These are phyloP conservation scores for Centruroides sculpturatus DNA, from an alignment of 1,140 invertebrate species.

Conservation along the genomic window DNA sequence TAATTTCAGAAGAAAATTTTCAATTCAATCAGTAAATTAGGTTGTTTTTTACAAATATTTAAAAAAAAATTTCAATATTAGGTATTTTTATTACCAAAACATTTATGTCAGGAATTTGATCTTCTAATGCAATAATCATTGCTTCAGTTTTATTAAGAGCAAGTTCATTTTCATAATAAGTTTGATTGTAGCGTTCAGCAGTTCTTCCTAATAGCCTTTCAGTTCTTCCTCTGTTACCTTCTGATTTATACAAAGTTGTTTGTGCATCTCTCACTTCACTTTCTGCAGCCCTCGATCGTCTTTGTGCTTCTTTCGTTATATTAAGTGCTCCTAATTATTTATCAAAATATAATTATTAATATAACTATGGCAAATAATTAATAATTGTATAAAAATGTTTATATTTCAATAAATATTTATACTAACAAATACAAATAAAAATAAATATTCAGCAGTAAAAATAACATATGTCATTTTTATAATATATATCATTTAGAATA, in stretches of 20 bases:
- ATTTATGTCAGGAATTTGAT: slow-evolving; percentile 68
- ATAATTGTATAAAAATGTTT: too few relatives aligned
- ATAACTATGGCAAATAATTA: too few relatives aligned
- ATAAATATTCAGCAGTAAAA: too few relatives aligned
- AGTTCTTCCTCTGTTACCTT: slow-evolving; percentile 61
- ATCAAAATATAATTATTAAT: too few relatives aligned
- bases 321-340: slow-evolving; percentile 53
- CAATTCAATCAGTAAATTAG: too few relatives aligned
- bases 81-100: slow-evolving; percentile 33
- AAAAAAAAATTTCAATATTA: too few relatives aligned
- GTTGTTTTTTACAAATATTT: too few relatives aligned
- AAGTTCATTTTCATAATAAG: slow-evolving; percentile 43
- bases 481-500: too few relatives aligned
- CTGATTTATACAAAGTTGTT: slow-evolving; percentile 51
- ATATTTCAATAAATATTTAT: too few relatives aligned
- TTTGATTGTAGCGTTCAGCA: slow-evolving; percentile 48
- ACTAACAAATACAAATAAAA: too few relatives aligned
- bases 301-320: slow-evolving; percentile 65
- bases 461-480: too few relatives aligned
- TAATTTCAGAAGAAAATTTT: too few relatives aligned
- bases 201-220: slow-evolving; percentile 60
- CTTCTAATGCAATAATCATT: slow-evolving; percentile 48
- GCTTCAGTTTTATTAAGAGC: slow-evolving; percentile 46
- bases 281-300: slow-evolving; percentile 48
- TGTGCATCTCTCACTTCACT: slow-evolving; percentile 20